phyloP scores from a whole-genome alignment of 2,797 vertebrate species.

The Phataginus tricuspis region DNA sequence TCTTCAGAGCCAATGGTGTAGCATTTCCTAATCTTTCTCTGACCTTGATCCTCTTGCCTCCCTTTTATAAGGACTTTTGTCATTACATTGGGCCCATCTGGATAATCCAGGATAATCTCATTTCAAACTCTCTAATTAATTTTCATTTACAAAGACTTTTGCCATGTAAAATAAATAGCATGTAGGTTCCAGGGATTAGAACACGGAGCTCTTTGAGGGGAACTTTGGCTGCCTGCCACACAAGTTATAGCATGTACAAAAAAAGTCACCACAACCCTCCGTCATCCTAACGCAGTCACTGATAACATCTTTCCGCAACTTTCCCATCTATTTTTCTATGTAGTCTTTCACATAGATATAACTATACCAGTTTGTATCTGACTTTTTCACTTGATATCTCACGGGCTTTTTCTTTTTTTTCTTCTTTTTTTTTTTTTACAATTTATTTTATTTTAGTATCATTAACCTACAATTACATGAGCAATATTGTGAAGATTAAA shows the following conservation, averaged over 20 bases:
- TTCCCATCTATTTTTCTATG: conserved; percentile 13
- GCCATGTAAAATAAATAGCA: not conserved
- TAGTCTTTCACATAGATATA: not conserved
- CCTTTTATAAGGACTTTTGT: not conserved
- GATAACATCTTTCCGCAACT: not conserved
- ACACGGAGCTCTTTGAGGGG: not conserved
- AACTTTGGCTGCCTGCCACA: not conserved
- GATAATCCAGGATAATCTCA: not conserved
- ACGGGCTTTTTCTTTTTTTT: not conserved
- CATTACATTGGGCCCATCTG: not conserved
- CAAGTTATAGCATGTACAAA: not conserved
- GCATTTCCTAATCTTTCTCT: not conserved
- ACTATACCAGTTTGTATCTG: not conserved
- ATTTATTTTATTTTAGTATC: no score
- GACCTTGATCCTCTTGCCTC: not conserved
- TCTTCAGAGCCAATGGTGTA: not conserved
- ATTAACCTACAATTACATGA: no score
- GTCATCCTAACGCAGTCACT: not conserved
- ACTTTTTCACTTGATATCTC: not conserved
- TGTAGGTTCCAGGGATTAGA: not conserved
- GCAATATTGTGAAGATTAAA: no score
- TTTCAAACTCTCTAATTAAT: not conserved
- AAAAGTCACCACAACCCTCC: not conserved
- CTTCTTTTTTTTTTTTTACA: no score
- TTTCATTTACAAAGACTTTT: not conserved